A percentile compares a stretch with the other conserved stretches of the same genome.
Evolutionary conservation across 2,888 invertebrate genomes (phyloP).

Genomic region (Beris morrisii): DNA sequence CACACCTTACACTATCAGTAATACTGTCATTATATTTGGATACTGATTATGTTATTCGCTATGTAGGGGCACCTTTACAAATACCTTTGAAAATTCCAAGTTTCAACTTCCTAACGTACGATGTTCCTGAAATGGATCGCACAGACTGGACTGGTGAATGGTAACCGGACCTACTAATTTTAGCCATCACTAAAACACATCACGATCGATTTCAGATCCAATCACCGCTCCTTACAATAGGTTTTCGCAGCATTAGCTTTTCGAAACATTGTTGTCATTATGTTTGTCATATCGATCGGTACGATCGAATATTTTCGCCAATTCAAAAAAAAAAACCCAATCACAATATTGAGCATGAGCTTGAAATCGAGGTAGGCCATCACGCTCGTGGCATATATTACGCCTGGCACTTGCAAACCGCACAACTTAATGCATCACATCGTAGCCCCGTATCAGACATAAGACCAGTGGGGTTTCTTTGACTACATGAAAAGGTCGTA

Average conservation of each 20-base stretch:
- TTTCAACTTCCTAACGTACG: too few species aligned
- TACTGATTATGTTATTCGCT: too few species aligned
- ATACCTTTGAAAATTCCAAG: too few species aligned
- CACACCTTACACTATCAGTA: too few species aligned
- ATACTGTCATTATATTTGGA: too few species aligned
- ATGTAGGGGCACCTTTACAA: too few species aligned
- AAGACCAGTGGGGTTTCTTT: conserved; percentile 10
- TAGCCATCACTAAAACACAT: too few species aligned
- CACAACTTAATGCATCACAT: too few species aligned
- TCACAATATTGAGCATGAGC: background rate
- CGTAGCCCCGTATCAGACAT: background rate
- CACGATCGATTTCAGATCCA: background rate
- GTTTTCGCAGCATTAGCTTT: background rate
- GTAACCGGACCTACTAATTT: too few species aligned
- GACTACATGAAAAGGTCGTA: conserved; percentile 17
- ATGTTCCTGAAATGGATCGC: too few species aligned
- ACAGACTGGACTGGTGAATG: too few species aligned
- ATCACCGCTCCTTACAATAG: conserved; percentile 17
- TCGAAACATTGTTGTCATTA: conserved; percentile 17
- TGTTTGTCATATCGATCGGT: conserved; percentile 18
- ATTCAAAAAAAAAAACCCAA: background rate
- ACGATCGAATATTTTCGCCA: conserved; percentile 8
- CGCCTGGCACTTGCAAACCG: too few species aligned
- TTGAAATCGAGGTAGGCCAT: background rate
- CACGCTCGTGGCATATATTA: conserved; percentile 1